Percentiles rank a stretch among this genome's conserved stretches.
Evolutionary conservation across 2,113 vertebrate genomes (phyloP).

Genomic region (Brachyhypopomus gauderio): DNA sequence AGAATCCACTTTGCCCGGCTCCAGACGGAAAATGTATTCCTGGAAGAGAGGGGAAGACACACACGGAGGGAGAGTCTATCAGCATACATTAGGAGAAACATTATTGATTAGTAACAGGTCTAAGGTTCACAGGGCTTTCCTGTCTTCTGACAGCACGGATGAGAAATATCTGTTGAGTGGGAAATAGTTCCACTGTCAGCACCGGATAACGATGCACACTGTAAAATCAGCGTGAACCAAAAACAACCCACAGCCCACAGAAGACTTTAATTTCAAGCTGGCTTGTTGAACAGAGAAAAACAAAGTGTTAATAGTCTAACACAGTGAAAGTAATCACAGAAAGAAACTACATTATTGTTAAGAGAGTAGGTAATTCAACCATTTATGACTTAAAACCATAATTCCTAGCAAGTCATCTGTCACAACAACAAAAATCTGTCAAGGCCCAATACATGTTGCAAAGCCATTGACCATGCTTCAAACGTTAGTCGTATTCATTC

Average conservation of each 20-base stretch:
- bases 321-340: neutral
- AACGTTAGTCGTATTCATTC: constrained; percentile 59
- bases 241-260: neutral
- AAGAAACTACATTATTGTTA: constrained; percentile 18
- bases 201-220: neutral
- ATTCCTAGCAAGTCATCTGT: neutral
- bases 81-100: constrained; percentile 40
- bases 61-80: neutral
- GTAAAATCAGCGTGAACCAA: neutral
- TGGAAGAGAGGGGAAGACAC: constrained; percentile 61
- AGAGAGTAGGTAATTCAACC: neutral
- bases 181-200: neutral
- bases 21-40: constrained; percentile 97
- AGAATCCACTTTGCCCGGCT: constrained; percentile 94
- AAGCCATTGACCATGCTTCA: constrained; percentile 61
- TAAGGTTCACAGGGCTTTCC: neutral
- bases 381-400: constrained; percentile 42
- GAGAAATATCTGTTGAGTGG: neutral
- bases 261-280: neutral
- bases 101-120: constrained; percentile 47
- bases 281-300: neutral
- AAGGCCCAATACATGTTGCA: constrained; percentile 40
- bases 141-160: neutral
- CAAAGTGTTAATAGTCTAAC: neutral
- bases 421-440: neutral